Conservation (phyloP, 92 coral and sea anemone genomes). For the Meandrina meandrites region DNA sequence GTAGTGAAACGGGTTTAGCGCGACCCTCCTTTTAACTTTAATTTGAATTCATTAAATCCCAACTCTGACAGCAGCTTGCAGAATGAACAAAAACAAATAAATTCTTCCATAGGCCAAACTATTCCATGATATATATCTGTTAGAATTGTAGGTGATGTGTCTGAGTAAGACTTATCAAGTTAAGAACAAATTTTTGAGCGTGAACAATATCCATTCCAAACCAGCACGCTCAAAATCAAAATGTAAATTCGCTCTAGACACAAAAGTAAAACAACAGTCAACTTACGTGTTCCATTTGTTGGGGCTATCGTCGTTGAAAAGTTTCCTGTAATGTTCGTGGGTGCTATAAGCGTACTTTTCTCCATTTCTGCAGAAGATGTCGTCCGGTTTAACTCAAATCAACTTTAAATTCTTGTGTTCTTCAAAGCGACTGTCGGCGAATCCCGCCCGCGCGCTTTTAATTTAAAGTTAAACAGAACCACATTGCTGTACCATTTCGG, state of each 20-base stretch:
- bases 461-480: too few species aligned
- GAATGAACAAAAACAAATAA: background rate
- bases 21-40: background rate
- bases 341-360: background rate
- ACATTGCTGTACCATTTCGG: background rate
- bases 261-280: background rate
- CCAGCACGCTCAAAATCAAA: background rate
- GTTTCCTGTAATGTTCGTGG: constrained; percentile 6
- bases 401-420: background rate
- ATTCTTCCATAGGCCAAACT: background rate
- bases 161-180: background rate
- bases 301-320: constrained; percentile 33
- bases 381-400: background rate
- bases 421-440: background rate
- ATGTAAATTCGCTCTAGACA: background rate
- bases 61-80: background rate
- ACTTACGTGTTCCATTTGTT: constrained; percentile 37
- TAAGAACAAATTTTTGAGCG: constrained; percentile 8
- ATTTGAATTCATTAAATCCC: background rate
- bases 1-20: background rate
- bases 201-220: background rate
- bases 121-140: background rate
- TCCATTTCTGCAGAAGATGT: constrained; percentile 1
- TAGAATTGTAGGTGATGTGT: background rate
- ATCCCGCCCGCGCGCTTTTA: background rate